These are phyloP conservation scores for Eulithis testata DNA, from an alignment of 2,888 invertebrate genomes.

Conservation along the genomic window DNA sequence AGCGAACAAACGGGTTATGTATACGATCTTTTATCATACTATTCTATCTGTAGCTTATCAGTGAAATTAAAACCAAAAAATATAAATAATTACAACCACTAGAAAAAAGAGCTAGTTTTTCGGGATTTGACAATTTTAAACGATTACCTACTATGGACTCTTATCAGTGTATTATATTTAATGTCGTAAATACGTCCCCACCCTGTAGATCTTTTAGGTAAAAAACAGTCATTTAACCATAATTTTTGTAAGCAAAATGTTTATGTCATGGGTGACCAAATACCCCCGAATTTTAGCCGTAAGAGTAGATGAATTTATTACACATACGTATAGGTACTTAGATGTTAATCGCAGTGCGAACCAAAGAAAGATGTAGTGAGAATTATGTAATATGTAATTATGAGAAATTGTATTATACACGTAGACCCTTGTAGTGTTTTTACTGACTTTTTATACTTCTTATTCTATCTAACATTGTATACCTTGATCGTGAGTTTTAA, in stretches of 20 bases:
- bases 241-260: constrained; percentile 19
- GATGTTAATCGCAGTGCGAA: constrained; percentile 50
- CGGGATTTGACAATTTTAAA: too few relatives aligned
- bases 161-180: too few relatives aligned
- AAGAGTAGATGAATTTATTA: constrained; percentile 57
- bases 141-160: too few relatives aligned
- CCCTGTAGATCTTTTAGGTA: not conserved
- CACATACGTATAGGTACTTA: constrained; percentile 41
- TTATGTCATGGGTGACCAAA: constrained; percentile 60
- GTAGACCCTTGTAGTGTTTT: constrained; percentile 75
- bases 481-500: constrained; percentile 20
- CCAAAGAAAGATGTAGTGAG: constrained; percentile 78
- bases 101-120: too few relatives aligned
- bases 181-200: too few relatives aligned
- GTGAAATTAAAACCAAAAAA: too few relatives aligned
- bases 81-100: too few relatives aligned
- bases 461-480: constrained; percentile 60
- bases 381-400: constrained; percentile 52
- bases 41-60: too few relatives aligned
- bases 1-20: too few relatives aligned
- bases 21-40: too few relatives aligned
- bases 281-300: constrained; percentile 70
- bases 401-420: constrained; percentile 68
- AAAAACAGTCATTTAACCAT: not conserved
- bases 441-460: constrained; percentile 80